A percentile compares a stretch with the other conserved stretches of the same genome.
Conservation (phyloP, 1,140 invertebrate genomes). For the Drosophila burlai region DNA sequence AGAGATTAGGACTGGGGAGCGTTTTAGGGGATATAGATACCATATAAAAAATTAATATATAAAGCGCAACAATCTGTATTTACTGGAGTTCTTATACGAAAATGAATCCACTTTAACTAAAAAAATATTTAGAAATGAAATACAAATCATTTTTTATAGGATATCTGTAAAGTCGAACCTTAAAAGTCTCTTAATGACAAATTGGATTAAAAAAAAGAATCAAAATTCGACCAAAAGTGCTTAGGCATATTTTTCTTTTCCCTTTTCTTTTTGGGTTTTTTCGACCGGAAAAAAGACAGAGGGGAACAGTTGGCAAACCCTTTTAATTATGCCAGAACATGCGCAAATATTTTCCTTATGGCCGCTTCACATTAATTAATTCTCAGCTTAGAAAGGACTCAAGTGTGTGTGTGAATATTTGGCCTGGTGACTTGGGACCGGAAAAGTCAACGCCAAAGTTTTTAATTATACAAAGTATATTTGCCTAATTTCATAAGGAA, state of each 20-base stretch:
- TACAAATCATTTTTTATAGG: neutral
- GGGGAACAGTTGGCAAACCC: conserved; percentile 43
- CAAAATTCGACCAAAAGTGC: conserved; percentile 30
- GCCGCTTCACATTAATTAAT: conserved; percentile 76
- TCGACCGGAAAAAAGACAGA: conserved; percentile 16
- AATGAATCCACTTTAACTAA: no score
- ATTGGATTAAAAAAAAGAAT: conserved; percentile 24
- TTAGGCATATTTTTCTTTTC: conserved; percentile 44
- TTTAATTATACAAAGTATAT: conserved; percentile 74
- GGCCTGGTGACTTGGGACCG: conserved; percentile 63
- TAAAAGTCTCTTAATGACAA: neutral
- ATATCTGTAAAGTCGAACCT: neutral
- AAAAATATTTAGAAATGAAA: neutral
- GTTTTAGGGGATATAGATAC: neutral
- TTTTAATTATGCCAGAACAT: conserved; percentile 81
- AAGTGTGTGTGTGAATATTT: conserved; percentile 42
- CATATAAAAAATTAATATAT: conserved; percentile 1
- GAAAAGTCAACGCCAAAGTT: conserved; percentile 75
- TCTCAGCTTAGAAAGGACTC: conserved; percentile 55
- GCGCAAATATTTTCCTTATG: conserved; percentile 79
- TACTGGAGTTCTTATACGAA: neutral
- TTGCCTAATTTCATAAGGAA: conserved; percentile 50
- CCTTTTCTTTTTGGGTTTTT: conserved; percentile 9
- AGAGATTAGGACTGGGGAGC: neutral
- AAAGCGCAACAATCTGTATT: neutral